Evolutionary conservation across 2,888 invertebrate genomes (phyloP).

Genomic region (Ophion slaviceki): DNA sequence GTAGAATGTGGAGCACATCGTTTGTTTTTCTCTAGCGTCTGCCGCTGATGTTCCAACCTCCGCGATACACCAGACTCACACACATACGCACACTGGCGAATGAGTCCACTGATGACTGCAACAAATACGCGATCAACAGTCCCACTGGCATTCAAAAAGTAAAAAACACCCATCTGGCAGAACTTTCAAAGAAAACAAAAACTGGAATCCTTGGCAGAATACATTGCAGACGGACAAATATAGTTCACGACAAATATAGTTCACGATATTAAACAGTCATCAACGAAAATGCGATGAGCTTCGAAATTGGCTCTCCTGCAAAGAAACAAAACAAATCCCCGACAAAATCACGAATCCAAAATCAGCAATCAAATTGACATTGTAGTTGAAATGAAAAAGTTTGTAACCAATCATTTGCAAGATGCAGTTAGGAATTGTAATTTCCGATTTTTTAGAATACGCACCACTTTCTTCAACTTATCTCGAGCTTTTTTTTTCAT

Average conservation of each 20-base stretch:
- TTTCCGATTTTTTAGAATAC: too few species aligned
- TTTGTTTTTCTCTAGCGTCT: conserved; percentile 26
- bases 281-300: too few species aligned
- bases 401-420: too few species aligned
- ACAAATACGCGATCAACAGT: conserved; percentile 16
- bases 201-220: background rate
- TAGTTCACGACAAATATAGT: background rate
- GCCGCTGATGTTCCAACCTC: conserved; percentile 25
- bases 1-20: conserved; percentile 61
- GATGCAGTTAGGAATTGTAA: too few species aligned
- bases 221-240: background rate
- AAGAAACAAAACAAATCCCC: too few species aligned
- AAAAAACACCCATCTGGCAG: background rate
- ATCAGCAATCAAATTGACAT: too few species aligned
- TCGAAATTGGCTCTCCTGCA: too few species aligned
- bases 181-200: background rate
- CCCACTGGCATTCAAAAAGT: background rate
- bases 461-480: too few species aligned
- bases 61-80: conserved; percentile 29
- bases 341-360: too few species aligned
- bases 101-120: background rate
- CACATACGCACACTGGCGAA: background rate
- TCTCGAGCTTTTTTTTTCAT: too few species aligned
- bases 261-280: too few species aligned
- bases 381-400: too few species aligned